phyloP scores from a whole-genome alignment of 1,140 invertebrate species.

The Steinernema feltiae region DNA sequence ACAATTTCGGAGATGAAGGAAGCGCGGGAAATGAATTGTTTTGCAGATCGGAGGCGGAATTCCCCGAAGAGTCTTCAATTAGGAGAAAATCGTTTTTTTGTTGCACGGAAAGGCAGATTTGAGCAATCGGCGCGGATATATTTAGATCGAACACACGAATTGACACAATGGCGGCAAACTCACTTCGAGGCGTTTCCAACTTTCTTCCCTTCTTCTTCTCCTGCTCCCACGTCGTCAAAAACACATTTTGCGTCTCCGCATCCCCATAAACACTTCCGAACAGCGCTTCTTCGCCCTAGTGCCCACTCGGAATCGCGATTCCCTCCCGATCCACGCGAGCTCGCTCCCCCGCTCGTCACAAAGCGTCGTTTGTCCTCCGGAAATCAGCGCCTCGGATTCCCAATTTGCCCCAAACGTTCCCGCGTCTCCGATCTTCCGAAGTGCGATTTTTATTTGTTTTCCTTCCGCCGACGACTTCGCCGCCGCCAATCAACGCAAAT shows the following conservation, averaged over 20 bases:
- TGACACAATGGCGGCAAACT: too few species aligned
- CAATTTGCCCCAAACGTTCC: not conserved
- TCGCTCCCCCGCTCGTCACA: too few species aligned
- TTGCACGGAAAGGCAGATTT: not conserved
- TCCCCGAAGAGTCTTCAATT: not conserved
- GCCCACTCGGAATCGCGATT: too few species aligned
- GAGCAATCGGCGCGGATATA: too few species aligned
- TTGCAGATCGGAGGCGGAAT: not conserved
- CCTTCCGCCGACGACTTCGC: not conserved
- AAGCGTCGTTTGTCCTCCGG: too few species aligned
- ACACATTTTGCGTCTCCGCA: not conserved
- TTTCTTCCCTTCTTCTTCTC: not conserved
- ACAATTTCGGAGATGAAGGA: too few species aligned
- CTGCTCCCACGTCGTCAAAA: not conserved
- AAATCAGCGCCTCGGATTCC: not conserved
- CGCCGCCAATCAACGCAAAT: too few species aligned
- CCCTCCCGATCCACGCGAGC: too few species aligned
- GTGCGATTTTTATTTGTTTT: not conserved
- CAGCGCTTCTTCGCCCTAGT: not conserved
- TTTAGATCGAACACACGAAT: too few species aligned
- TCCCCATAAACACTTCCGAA: not conserved
- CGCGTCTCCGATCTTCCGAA: too few species aligned
- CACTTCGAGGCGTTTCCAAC: not conserved
- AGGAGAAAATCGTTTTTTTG: not conserved
- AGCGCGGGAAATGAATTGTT: not conserved